Evolutionary conservation across 2,888 invertebrate species (phyloP).

Genomic region (Spilosoma lubricipeda): DNA sequence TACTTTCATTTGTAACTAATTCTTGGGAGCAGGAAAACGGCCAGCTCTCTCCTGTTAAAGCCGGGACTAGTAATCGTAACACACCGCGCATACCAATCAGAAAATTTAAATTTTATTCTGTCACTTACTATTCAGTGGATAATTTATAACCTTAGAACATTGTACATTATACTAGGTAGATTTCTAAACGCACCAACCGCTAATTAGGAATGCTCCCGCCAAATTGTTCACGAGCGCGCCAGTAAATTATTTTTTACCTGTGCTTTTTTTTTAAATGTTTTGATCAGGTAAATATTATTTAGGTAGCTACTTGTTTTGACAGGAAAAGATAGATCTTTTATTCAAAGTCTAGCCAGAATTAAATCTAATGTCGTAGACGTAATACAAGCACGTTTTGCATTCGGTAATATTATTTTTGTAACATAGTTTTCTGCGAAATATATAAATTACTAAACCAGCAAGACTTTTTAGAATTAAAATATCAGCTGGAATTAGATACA

Average conservation of each 20-base stretch:
- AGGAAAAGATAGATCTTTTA: neutral
- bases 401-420: neutral
- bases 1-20: slow-evolving; percentile 68
- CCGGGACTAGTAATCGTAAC: slow-evolving; percentile 57
- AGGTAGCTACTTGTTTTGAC: no score
- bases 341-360: neutral
- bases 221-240: neutral
- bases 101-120: slow-evolving; percentile 58
- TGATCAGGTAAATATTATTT: no score
- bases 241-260: neutral
- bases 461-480: neutral
- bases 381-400: neutral
- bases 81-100: slow-evolving; percentile 71
- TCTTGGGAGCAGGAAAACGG: slow-evolving; percentile 72
- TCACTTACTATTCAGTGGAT: slow-evolving; percentile 48
- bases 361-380: neutral
- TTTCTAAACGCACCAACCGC: slow-evolving; percentile 28
- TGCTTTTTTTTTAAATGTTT: neutral
- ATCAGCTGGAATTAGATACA: neutral
- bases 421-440: neutral
- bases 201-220: slow-evolving; percentile 14
- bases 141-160: slow-evolving; percentile 43
- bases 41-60: slow-evolving; percentile 70
- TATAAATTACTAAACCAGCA: no score
- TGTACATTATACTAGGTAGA: slow-evolving; percentile 34